Base-by-base conservation (phyloP, 1,140 invertebrate genomes). In the Anthonomus grandis region DNA sequence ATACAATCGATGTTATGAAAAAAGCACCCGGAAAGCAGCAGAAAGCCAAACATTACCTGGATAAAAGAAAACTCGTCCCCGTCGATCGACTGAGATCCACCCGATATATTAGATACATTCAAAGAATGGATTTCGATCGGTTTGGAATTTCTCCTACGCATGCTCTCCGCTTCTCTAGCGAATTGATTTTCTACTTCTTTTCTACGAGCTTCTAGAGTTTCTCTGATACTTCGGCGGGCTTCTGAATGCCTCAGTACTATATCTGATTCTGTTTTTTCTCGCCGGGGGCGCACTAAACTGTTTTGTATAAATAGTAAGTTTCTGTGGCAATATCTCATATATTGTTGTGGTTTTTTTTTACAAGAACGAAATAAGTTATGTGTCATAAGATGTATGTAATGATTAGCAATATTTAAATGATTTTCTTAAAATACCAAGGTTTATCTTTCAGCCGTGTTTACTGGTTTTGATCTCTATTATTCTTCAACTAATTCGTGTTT, bases 251-350 rank as follows among this genome's bases (percentile, higher is more conserved):
- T 78, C 66, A 85, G 81, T 27, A 89, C 81, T 67, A 91, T 89
- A 71, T 91, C 88, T 50, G 88, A 89, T 74, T 92, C 89, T 65
- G 89, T 91, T 75, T 90, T 90, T 79, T 91, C 88, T 60, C 89
- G 78, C 64, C 89, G 81, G 15, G 86, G 87, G 65, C 82, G 79
- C 59, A 83, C 36, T 8, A 69, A 59, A 59, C 63, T 68, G 22
- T 60, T 49, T 56, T 41, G 36, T 39, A 44, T 49, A 46, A 18
- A n/a, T 19, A 27, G n/a, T 13, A 18, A 10, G 31, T 42, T 49
- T 48, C 44, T 25, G 36, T 17, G 24, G n/a, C n/a, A n/a, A n/a
- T n/a, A n/a, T n/a, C n/a, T n/a, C n/a, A 38, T 17, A 17, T 38
- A 17, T 38, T 18, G n/a, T 38, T 18, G 13, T 18, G 36, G 36